Percentiles rank a stretch among this genome's conserved stretches.
phyloP scores from a whole-genome alignment of 2,888 invertebrate species.

The Cephus rjabovi region DNA sequence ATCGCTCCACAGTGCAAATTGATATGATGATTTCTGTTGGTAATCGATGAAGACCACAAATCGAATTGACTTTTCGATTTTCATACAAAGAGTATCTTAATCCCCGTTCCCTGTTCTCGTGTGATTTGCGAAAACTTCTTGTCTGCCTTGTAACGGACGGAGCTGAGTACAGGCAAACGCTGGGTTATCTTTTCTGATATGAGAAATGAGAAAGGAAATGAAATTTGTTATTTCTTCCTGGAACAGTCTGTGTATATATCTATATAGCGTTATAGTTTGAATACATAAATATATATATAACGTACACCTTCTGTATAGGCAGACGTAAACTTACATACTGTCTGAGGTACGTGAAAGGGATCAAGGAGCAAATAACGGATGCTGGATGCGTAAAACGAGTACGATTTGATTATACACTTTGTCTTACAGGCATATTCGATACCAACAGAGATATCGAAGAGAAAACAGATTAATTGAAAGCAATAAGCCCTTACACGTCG shows the following conservation, averaged over 20 bases:
- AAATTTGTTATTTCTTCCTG: background rate
- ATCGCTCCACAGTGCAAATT: background rate
- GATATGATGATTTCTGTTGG: background rate
- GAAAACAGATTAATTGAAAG: conserved; percentile 48
- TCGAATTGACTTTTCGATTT: background rate
- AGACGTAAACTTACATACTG: background rate
- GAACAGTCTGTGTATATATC: background rate
- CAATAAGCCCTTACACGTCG: conserved; percentile 24
- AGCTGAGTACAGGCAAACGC: background rate
- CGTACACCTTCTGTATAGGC: background rate
- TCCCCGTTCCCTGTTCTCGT: background rate
- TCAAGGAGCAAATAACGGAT: background rate
- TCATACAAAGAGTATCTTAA: background rate
- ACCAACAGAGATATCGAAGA: conserved; percentile 22
- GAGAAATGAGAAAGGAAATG: background rate
- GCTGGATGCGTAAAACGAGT: background rate
- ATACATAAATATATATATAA: too few species aligned
- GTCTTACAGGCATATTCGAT: conserved; percentile 6
- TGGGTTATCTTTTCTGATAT: background rate
- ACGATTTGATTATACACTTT: conserved; percentile 43
- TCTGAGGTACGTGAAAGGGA: background rate
- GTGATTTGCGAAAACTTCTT: background rate
- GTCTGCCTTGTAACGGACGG: background rate
- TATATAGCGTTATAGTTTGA: too few species aligned
- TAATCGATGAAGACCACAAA: background rate